These are phyloP conservation scores for Eulacestoma nigropectus DNA, from an alignment of 2,113 vertebrate genomes.

Conservation along the genomic window DNA sequence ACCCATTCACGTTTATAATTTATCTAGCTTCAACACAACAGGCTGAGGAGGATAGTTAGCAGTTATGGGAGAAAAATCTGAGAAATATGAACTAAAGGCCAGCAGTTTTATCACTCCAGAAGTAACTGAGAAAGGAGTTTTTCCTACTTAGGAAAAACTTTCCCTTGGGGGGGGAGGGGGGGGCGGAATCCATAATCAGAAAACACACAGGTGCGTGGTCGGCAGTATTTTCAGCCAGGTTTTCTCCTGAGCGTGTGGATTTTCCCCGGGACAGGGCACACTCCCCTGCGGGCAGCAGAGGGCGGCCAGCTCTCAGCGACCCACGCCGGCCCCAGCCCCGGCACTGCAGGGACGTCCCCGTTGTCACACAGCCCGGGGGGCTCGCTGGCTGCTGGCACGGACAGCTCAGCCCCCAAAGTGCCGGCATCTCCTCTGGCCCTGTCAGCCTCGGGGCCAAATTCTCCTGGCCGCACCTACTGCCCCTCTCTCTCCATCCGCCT, in stretches of 20 bases:
- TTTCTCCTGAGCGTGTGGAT: not conserved
- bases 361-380: rapidly evolving
- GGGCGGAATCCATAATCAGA: not conserved
- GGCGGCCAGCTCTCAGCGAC: not conserved
- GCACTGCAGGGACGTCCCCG: not conserved
- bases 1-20: not conserved
- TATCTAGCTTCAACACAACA: not conserved
- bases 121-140: not conserved
- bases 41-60: not conserved
- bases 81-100: not conserved
- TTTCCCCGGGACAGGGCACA: not conserved
- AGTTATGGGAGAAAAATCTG: not conserved
- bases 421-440: not conserved
- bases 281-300: not conserved
- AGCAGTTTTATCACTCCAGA: not conserved
- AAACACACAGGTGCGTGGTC: not conserved
- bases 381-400: not conserved
- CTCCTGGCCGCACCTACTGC: not conserved
- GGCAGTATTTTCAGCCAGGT: not conserved
- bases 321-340: rapidly evolving
- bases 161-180: rapidly evolving
- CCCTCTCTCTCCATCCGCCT: not conserved
- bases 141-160: not conserved
- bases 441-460: not conserved
- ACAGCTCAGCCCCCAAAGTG: not conserved